A percentile compares a stretch with the other conserved stretches of the same genome.
Conservation (phyloP, 2,888 invertebrate genomes). For the Cataglyphis albicans region DNA sequence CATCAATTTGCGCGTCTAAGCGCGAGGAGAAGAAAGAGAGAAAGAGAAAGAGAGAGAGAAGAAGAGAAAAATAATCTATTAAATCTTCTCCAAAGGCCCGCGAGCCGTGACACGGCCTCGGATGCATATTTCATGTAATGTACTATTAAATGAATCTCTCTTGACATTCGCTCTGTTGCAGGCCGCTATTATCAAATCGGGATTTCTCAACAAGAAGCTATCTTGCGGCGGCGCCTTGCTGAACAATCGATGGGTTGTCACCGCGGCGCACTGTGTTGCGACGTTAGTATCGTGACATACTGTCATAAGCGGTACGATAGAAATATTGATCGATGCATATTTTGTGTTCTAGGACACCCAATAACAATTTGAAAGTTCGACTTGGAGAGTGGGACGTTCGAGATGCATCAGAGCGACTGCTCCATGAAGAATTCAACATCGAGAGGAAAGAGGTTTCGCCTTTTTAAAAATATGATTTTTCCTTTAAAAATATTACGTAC, state of each 20-base stretch:
- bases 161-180: slow-evolving; percentile 73
- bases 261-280: slow-evolving; percentile 96
- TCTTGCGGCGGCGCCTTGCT: slow-evolving; percentile 97
- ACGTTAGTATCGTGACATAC: slow-evolving; percentile 89
- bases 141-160: neutral
- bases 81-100: slow-evolving; percentile 26
- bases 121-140: slow-evolving; percentile 42
- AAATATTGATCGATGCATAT: neutral
- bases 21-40: neutral
- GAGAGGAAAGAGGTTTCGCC: slow-evolving; percentile 93
- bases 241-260: slow-evolving; percentile 96
- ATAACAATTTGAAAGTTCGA: slow-evolving; percentile 94
- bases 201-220: slow-evolving; percentile 94
- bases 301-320: neutral
- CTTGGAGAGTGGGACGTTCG: slow-evolving; percentile 97
- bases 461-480: neutral
- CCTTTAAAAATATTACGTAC: neutral
- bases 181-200: slow-evolving; percentile 96
- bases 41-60: neutral
- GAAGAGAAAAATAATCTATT: slow-evolving; percentile 35
- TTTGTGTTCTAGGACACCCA: slow-evolving; percentile 90
- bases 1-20: slow-evolving; percentile 39
- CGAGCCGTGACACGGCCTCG: slow-evolving; percentile 29
- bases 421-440: slow-evolving; percentile 95
- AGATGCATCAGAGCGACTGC: slow-evolving; percentile 92